Evolutionary conservation across 2,113 vertebrate genomes (phyloP), one percentile per base, ranked within the genome.

Genomic region (Neolamprologus longior): DNA sequence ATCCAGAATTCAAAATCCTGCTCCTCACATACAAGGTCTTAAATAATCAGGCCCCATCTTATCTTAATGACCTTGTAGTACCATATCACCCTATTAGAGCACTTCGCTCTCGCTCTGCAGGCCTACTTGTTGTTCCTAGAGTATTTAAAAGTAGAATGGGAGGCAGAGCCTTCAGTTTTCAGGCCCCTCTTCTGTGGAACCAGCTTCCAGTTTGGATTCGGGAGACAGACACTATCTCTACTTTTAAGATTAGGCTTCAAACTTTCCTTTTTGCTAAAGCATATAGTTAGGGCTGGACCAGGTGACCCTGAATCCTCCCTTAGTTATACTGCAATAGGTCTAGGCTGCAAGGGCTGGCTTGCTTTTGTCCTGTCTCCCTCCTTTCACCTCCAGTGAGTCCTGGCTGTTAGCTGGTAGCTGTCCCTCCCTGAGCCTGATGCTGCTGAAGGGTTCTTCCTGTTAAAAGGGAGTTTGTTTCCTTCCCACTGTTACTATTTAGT

Each of bases 311-410:
- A 0, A 28, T 1, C 24, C 54, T 57, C 4, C 1, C 7, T 31
- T 17, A 17, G 55, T 31, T 58, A 31, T 0, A 0, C 7, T 58
- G 26, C 5, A 58, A 31, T 58, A 58, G 57, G 0, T 0, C 0
- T 9, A 61, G 57, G 26, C 57, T 61, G 26, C 57, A 10, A 6
- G 57, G 8, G 28, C 9, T 19, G 4, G 58, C 58, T 63, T 63
- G 15, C 58, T 4, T 33, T 63, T 33, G 28, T 33, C 58, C 58
- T 63, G 9, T 33, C 28, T 33, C 28, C 57, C 9, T 10, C 15
- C 58, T 63, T 33, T 63, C 58, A 63, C 1, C 58, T 63, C 31
- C 31, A n/a, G 9, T 1, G 9, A 33, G 58, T 63, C 17, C 9
- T 33, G 58, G 58, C 31, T 7, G 58, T 7, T 35, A 63, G 58